Evolutionary conservation across 2,888 invertebrate species (phyloP), one percentile per base, ranked within the genome.

Genomic region (Drosophila merina): DNA sequence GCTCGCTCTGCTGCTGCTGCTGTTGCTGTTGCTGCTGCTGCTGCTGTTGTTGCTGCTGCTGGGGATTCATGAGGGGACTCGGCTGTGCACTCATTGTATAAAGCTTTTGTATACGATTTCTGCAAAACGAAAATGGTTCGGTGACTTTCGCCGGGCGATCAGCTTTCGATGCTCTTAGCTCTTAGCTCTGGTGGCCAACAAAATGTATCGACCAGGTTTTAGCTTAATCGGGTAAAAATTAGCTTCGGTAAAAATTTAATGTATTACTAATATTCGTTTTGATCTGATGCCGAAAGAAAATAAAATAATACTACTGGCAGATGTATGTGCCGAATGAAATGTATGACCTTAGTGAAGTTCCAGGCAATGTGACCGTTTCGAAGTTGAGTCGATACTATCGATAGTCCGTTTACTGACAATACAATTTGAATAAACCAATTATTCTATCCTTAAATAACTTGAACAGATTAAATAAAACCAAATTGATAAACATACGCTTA

Each of bases 31-130:
- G 69, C 40, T 70, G 68, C 31, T 59, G 70, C 45, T 94, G 88
- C 20, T 20, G 20, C 2, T 20, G 20, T 12, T 98, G 57, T 55
- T 67, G 70, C 8, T 70, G 72, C 49, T 76, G 74, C 31, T 94
- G 88, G 38, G 86, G 93, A 88, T 94, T 94, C 88, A 95, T 92
- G 85, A 94, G 94, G 86, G 96, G 96, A 92, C 96, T 96, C 86
- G 95, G 95, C 91, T 96, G 95, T 67, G 95, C 92, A 91, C 95
- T 96, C 96, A 96, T 96, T 8, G 9, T 8, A 40, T 7, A 3
- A 42, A 42, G 40, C 12, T 42, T 31, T 7, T 9, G n/a, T 44
- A 12, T 26, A 6, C 38, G 30, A 5, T 31, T 30, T 36, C n/a
- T 28, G 30, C n/a, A 31, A 2, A 36, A 36, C n/a, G 36, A 6